A percentile compares a stretch with the other conserved stretches of the same genome.
Conservation (phyloP, 2,797 vertebrate genomes). For the Iguana delicatissima region DNA sequence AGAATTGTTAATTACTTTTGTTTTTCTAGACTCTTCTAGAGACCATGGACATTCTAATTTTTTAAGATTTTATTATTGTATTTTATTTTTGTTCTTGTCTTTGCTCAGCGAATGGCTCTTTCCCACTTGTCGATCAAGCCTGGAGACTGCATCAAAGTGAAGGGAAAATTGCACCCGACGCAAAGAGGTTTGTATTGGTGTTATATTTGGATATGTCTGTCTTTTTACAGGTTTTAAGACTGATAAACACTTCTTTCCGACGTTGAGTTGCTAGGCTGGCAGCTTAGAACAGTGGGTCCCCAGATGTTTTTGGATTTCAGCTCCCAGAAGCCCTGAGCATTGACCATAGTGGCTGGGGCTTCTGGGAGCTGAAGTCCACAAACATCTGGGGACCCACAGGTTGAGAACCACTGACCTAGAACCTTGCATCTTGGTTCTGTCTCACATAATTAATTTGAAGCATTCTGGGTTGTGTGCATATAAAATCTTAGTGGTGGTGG, state of each 20-base stretch:
- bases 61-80: neutral
- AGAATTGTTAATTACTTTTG: no score
- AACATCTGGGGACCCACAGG: no score
- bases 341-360: no score
- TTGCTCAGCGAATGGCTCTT: slow-evolving; percentile 73
- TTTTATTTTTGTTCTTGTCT: neutral
- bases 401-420: no score
- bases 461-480: neutral
- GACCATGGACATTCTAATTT: neutral
- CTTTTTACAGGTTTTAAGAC: neutral
- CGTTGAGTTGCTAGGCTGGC: neutral
- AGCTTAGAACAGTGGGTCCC: no score
- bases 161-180: slow-evolving; percentile 75
- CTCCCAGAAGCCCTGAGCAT: no score
- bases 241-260: neutral
- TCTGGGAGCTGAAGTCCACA: no score
- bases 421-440: no score
- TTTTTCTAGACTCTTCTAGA: neutral
- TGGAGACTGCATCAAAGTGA: slow-evolving; percentile 77
- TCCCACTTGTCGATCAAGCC: slow-evolving; percentile 77
- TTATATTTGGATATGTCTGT: neutral
- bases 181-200: slow-evolving; percentile 78
- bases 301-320: no score
- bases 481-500: neutral
- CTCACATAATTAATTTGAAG: neutral